Evolutionary conservation across 2,113 vertebrate species (phyloP), one percentile per base, ranked within the genome.

Genomic region (Catharus minimus): DNA sequence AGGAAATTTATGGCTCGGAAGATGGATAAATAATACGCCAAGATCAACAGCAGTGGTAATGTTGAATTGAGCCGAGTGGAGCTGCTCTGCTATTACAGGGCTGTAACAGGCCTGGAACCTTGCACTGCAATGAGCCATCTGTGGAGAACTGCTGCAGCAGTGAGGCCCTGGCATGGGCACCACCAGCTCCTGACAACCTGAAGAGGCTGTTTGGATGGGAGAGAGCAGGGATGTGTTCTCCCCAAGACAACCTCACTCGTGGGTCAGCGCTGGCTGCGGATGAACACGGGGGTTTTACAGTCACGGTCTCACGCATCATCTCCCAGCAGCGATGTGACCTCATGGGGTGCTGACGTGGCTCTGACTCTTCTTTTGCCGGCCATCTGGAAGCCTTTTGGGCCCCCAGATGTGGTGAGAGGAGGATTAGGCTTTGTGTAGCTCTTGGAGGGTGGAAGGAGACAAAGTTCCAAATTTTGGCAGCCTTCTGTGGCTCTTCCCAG

Each of bases 1-100:
- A 69, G 88, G 68, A 89, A 89, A 88, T 94, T 87, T 92, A 94
- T 90, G 77, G 74, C 88, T 88, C 27, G 4, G 80, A 86, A 93
- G 77, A 89, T 55, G 89, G 75, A 89, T 92, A 93, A 95, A 82
- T 94, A 90, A 65, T 41, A 82, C 0, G 19, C 93, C 90, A 92
- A 95, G 77, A 95, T 68, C 83, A 94, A 90, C 88, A 95, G 86
- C 6, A 58, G 81, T 82, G 66, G 83, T 76, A 52, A 85, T 38
- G 81, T 66, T 1, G 10, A 57, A 76, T 33, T 26, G 33, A 15
- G 72, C 43, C 0, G 11, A 84, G 58, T 1, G 0, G 61, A 74
- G 47, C 2, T 86, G 77, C 57, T 82, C 61, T 8, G 9, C 68
- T 91, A 0, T 86, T 86, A 33, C 21, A 52, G 55, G 18, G 12